Evolutionary conservation across 2,113 vertebrate genomes (phyloP), one percentile per base, ranked within the genome.

Genomic region (Sebastes schlegelii): DNA sequence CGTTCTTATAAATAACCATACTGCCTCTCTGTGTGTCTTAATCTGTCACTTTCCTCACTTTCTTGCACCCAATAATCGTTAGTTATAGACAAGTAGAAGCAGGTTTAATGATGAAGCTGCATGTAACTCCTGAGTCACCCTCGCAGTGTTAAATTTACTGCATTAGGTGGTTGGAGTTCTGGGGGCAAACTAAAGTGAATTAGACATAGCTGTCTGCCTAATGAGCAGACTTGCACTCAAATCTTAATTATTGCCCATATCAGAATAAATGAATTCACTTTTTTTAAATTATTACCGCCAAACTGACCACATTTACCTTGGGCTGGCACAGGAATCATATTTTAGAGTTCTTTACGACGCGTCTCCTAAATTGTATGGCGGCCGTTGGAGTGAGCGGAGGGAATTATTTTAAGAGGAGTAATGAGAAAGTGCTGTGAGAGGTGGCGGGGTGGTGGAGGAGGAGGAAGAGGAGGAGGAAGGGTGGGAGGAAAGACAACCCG

Each of bases 1-100:
- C 40, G 19, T 65, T 64, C 48, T 86, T 82, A 80, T 73, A 80
- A 87, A 86, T 81, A 85, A 79, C 54, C 14, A 42, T 43, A 68
- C n/a, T 66, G 49, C 17, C 40, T 58, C 11, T 55, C 58, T 60
- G 67, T 54, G 49, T 55, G 67, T 70, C 21, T 43, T 61, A 23
- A 68, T 57, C 66, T 55, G 66, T 78, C 45, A 34, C 23, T 34
- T 23, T 42, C 45, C 14, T 81, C 65, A 23, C n/a, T 61, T 65
- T 65, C 66, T 60, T 63, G n/a, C 51, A 63, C 48, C 62, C 40
- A 76, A 68, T 69, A 64, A 77, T 57, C 54, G 19, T 74, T 45
- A 21, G 64, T 51, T 71, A 79, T 46, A 43, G 49, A 82, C 19
- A 46, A 79, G 26, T 55, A 67, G 57, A 65, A 76, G 80, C 23